Conservation (phyloP, 2,797 vertebrate genomes). For the Perodicticus potto region DNA sequence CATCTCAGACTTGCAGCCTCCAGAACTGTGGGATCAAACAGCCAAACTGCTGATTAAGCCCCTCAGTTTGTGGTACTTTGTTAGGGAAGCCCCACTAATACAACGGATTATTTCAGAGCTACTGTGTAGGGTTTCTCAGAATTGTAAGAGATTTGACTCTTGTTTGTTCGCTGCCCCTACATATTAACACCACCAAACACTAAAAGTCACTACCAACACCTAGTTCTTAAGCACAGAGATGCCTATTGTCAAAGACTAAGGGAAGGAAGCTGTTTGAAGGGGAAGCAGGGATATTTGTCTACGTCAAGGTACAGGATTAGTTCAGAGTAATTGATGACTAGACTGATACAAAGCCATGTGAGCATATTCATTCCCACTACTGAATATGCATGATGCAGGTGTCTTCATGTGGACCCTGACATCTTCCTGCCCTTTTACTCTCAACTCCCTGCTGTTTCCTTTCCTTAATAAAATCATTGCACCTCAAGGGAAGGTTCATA, state of each 20-base stretch:
- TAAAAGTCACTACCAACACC: not conserved
- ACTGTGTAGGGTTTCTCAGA: not conserved
- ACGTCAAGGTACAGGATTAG: not conserved
- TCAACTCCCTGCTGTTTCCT: not conserved
- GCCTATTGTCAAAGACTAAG: not conserved
- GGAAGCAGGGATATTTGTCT: too few species aligned
- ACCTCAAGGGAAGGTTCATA: not conserved
- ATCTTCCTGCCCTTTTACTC: not conserved
- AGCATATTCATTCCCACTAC: not conserved
- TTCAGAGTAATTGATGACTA: not conserved
- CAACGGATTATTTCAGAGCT: not conserved
- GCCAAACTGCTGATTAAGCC: not conserved
- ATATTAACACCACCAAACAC: not conserved
- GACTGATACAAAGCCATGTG: not conserved
- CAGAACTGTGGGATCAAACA: not conserved
- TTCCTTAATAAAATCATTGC: not conserved
- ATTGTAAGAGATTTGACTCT: not conserved
- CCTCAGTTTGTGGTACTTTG: too few species aligned
- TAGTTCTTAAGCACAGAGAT: not conserved
- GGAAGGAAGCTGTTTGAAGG: not conserved
- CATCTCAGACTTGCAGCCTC: not conserved
- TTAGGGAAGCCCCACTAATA: not conserved
- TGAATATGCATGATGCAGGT: slow-evolving; percentile 8
- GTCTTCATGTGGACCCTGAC: not conserved
- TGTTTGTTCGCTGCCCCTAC: too few species aligned